phyloP scores from a whole-genome alignment of 2,888 invertebrate genomes.

The Cetonia aurata region DNA sequence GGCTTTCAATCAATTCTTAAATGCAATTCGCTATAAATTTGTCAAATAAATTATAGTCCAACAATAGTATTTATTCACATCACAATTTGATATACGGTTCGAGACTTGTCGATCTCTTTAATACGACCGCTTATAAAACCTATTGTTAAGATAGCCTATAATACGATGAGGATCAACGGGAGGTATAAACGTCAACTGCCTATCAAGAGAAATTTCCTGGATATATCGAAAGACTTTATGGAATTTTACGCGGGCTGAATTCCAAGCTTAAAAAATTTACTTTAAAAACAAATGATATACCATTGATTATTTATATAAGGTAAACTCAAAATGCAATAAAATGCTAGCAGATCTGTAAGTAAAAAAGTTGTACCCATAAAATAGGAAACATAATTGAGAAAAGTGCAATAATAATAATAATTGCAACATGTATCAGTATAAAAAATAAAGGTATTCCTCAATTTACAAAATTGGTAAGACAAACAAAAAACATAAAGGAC shows the following conservation, averaged over 20 bases:
- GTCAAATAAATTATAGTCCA: conserved; percentile 22
- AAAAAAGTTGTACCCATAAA: no score
- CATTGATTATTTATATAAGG: no score
- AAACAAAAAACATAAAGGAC: conserved; percentile 2
- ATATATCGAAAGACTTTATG: conserved; percentile 20
- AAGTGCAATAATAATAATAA: no score
- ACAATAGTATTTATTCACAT: conserved; percentile 10
- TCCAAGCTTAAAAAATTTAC: no score
- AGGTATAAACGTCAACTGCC: conserved; percentile 21
- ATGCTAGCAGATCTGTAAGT: no score
- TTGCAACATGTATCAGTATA: no score
- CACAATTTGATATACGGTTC: conserved; percentile 20
- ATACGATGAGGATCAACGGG: conserved; percentile 25
- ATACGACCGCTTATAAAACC: conserved; percentile 12
- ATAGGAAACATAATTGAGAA: no score
- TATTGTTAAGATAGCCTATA: conserved; percentile 24
- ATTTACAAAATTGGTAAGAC: neutral
- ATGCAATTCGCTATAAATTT: conserved; percentile 17
- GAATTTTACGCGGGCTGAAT: neutral
- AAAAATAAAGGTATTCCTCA: neutral
- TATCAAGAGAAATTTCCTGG: conserved; percentile 29
- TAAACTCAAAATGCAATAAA: no score
- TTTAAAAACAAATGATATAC: no score
- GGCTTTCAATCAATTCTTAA: no score
- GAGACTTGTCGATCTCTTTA: conserved; percentile 5